Percentiles rank a stretch among this genome's conserved stretches.
Evolutionary conservation across 2,797 vertebrate genomes (phyloP).

Genomic region (Setipinna tenuifilis): DNA sequence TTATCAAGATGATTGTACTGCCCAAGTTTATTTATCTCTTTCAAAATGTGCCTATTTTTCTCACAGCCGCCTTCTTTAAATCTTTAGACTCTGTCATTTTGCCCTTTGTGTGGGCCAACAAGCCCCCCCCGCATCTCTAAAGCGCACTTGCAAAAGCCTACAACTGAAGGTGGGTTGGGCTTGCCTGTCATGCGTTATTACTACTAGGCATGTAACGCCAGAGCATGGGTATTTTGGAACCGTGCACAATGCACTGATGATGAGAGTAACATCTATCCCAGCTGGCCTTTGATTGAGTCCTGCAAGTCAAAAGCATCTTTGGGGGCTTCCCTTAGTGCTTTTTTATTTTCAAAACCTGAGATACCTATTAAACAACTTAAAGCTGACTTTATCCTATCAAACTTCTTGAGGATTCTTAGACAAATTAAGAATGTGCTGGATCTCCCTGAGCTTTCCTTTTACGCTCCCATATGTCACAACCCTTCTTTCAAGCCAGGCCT

Average conservation of each 20-base stretch:
- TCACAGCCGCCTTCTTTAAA: too few species aligned
- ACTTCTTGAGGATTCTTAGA: too few species aligned
- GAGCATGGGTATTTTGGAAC: slow-evolving; percentile 1
- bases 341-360: too few species aligned
- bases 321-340: too few species aligned
- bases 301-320: too few species aligned
- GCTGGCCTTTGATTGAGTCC: background rate
- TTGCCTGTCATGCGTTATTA: background rate
- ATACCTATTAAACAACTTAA: too few species aligned
- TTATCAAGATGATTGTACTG: slow-evolving; percentile 21
- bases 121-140: background rate
- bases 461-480: background rate
- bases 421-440: background rate
- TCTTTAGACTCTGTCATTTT: too few species aligned
- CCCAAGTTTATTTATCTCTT: background rate
- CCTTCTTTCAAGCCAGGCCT: background rate
- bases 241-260: background rate
- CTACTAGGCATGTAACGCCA: background rate
- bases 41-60: too few species aligned
- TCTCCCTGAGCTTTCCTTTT: background rate
- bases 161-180: background rate
- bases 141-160: background rate
- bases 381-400: too few species aligned
- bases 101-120: background rate
- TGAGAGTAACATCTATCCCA: background rate